These are phyloP conservation scores for Calidris pygmaea DNA, from an alignment of 2,113 vertebrate species.

Conservation along the genomic window DNA sequence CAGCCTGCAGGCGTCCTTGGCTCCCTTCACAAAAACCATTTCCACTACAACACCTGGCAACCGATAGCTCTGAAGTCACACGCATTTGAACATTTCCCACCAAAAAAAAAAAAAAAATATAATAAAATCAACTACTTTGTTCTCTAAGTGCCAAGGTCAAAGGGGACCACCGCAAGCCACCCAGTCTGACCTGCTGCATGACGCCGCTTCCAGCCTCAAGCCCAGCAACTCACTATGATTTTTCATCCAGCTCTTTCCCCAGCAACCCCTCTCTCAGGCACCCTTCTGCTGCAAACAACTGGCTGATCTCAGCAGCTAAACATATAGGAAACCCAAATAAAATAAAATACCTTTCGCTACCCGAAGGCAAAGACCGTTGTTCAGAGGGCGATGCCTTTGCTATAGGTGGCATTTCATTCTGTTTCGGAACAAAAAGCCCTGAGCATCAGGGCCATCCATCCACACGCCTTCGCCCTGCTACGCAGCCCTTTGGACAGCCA, in stretches of 20 bases:
- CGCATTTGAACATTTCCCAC: not conserved
- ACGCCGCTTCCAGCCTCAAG: not conserved
- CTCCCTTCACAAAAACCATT: not conserved
- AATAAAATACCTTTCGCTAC: not conserved
- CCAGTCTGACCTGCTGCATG: not conserved
- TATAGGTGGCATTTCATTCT: not conserved
- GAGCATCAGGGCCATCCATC: not conserved
- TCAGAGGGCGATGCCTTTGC: rapidly evolving
- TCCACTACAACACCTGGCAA: not conserved
- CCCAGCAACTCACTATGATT: not conserved
- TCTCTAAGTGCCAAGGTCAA: not conserved
- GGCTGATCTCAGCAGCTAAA: not conserved
- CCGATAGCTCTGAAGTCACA: rapidly evolving
- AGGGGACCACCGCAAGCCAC: not conserved
- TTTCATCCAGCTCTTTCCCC: not conserved
- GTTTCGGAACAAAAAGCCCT: not conserved
- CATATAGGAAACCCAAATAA: rapidly evolving
- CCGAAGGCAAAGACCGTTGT: not conserved
- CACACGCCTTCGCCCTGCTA: not conserved
- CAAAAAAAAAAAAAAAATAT: not conserved
- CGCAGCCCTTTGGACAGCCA: not conserved
- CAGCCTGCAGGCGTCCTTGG: not conserved
- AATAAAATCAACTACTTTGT: too few relatives aligned
- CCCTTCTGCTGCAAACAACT: not conserved
- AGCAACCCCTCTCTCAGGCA: not conserved